phyloP scores from a whole-genome alignment of 2,113 vertebrate species.

The Channa maculata region DNA sequence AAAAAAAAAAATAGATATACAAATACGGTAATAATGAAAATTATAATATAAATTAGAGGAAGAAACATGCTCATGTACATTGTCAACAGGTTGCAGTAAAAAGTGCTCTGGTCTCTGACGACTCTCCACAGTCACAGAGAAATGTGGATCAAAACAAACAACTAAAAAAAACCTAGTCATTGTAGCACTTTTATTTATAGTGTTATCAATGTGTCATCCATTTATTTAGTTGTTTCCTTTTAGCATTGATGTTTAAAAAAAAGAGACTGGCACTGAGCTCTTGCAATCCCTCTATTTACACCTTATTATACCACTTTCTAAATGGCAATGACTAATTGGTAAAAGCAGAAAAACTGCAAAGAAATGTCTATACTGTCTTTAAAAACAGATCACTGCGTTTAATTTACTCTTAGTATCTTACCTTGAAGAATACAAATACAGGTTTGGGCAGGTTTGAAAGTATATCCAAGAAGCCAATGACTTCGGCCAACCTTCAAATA shows the following conservation, averaged over 20 bases:
- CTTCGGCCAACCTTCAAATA: not conserved
- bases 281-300: not conserved
- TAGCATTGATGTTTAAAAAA: not conserved
- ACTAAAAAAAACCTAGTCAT: not conserved
- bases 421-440: not conserved
- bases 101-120: too few relatives aligned
- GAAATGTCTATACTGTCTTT: not conserved
- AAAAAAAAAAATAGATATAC: too few relatives aligned
- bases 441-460: not conserved
- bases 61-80: too few relatives aligned
- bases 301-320: too few relatives aligned
- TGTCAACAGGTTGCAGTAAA: too few relatives aligned
- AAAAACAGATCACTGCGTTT: not conserved
- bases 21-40: too few relatives aligned
- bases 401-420: not conserved
- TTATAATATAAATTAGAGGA: too few relatives aligned
- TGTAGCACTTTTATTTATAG: not conserved
- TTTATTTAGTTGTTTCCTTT: constrained; percentile 19
- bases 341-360: not conserved
- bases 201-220: not conserved
- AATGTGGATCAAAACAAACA: too few relatives aligned
- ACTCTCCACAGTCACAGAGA: too few relatives aligned
- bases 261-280: not conserved
- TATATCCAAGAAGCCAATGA: not conserved
- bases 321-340: not conserved